These are phyloP conservation scores for Phyllotreta cruciferae DNA, from an alignment of 2,888 invertebrate species.

Conservation along the genomic window DNA sequence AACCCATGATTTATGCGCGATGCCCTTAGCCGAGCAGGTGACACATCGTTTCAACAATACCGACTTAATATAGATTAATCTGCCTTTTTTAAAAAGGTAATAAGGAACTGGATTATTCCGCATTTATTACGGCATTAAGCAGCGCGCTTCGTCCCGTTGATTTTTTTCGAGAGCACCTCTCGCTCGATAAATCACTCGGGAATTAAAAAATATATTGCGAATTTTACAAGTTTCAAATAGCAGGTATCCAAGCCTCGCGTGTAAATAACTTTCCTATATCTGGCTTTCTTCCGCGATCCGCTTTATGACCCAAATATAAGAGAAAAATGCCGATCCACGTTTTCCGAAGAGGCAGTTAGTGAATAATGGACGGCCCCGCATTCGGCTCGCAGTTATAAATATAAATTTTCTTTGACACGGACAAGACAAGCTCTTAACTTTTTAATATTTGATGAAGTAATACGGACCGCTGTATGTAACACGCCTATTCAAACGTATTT, in stretches of 20 bases:
- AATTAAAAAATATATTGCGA: background rate
- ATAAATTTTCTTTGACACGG: slow-evolving; percentile 36
- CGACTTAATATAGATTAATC: slow-evolving; percentile 45
- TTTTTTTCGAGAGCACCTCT: slow-evolving; percentile 7
- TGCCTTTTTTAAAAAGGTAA: slow-evolving; percentile 26
- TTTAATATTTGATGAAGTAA: slow-evolving; percentile 38
- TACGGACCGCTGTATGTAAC: slow-evolving; percentile 23
- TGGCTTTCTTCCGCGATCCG: too few species aligned
- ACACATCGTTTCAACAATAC: slow-evolving; percentile 43
- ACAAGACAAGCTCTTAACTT: slow-evolving; percentile 36
- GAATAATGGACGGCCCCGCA: slow-evolving; percentile 47
- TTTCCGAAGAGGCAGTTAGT: slow-evolving; percentile 34
- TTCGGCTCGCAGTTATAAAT: slow-evolving; percentile 25
- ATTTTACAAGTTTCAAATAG: too few species aligned
- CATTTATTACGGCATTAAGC: slow-evolving; percentile 32
- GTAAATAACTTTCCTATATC: too few species aligned
- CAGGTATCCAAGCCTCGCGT: too few species aligned
- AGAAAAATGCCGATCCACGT: slow-evolving; percentile 6
- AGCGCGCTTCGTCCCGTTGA: background rate
- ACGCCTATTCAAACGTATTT: slow-evolving; percentile 25
- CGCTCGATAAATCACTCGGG: slow-evolving; percentile 15
- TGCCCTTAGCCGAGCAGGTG: slow-evolving; percentile 45
- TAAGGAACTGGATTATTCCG: slow-evolving; percentile 30
- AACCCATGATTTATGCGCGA: slow-evolving; percentile 42
- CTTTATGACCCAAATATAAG: too few species aligned